These are phyloP conservation scores for Zaprionus taronus DNA, from an alignment of 1,140 invertebrate genomes.

Conservation along the genomic window DNA sequence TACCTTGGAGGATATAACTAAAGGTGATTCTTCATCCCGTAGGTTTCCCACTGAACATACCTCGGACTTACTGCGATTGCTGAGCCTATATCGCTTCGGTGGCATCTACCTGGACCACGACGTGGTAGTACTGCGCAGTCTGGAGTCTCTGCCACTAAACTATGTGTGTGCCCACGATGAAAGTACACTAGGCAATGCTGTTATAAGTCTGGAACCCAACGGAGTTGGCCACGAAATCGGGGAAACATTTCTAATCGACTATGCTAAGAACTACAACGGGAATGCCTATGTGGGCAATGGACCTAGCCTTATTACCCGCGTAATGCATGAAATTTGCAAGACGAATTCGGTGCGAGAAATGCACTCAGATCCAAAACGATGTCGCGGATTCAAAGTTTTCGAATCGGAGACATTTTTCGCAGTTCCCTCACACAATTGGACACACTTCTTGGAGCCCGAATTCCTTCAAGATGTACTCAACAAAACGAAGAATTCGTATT, in stretches of 20 bases:
- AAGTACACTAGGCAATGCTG: conserved; percentile 87
- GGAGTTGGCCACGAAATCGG: conserved; percentile 86
- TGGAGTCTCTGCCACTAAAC: conserved; percentile 86
- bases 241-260: conserved; percentile 86
- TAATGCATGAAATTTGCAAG: conserved; percentile 87
- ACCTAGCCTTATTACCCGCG: conserved; percentile 75
- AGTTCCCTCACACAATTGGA: conserved; percentile 87
- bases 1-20: not conserved
- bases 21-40: not conserved
- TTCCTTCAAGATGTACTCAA: conserved; percentile 84
- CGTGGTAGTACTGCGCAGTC: conserved; percentile 88
- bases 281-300: conserved; percentile 89
- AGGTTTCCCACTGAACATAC: conserved; percentile 15
- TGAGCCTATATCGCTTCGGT: conserved; percentile 90
- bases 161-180: conserved; percentile 86
- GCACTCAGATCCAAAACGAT: conserved; percentile 86
- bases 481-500: conserved; percentile 85
- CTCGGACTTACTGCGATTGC: conserved; percentile 85
- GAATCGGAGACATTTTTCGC: conserved; percentile 87
- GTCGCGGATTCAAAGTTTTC: conserved; percentile 87
- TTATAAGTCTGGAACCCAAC: conserved; percentile 87
- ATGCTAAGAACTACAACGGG: conserved; percentile 87
- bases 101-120: conserved; percentile 92
- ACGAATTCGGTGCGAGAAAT: conserved; percentile 86
- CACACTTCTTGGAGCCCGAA: conserved; percentile 86